Evolutionary conservation across 2,888 invertebrate genomes (phyloP), one percentile per base, ranked within the genome.

Genomic region (Spodoptera exigua): DNA sequence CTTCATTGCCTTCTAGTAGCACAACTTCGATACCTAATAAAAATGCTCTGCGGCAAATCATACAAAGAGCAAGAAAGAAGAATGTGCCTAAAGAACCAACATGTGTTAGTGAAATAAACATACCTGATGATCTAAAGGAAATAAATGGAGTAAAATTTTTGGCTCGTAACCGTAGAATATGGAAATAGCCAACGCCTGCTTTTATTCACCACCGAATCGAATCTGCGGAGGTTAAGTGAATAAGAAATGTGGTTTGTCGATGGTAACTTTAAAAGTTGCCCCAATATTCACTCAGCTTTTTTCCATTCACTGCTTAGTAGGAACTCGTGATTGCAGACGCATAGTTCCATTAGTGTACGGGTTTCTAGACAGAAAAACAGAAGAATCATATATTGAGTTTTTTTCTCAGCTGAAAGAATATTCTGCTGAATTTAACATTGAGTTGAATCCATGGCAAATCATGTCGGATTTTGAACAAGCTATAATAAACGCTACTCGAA

Each of bases 101-200:
- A 27, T 13, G n/a, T 14, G 21, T 44, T n/a, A 27, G 32, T 13
- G 44, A 44, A 27, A 49, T 41, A 41, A 53, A 53, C 14, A 11
- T 45, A 21, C 27, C 44, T 16, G 21, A 45, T 37, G 37, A 11
- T 16, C 45, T 45, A 27, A 14, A 44, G 21, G 27, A 36, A 53
- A 17, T 53, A 14, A n/a, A 53, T 18, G 36, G 36, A 44, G 21
- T 44, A 44, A 44, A 16, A 37, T 53, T 53, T 53, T 49, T 39
- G 27, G 37, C 21, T 13, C 37, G 27, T 27, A 14, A 39, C n/a
- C 21, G 21, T 48, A 37, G 39, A 48, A 21, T 37, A 37, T 48
- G 37, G 9, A 14, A 16, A 27, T 14, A 37, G 21, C 37, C 37
- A 11, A 21, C 16, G 21, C 14, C 18, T 47, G 52, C 18, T 52